phyloP scores from a whole-genome alignment of 2,797 vertebrate genomes.

The Phoxinus dragarum region DNA sequence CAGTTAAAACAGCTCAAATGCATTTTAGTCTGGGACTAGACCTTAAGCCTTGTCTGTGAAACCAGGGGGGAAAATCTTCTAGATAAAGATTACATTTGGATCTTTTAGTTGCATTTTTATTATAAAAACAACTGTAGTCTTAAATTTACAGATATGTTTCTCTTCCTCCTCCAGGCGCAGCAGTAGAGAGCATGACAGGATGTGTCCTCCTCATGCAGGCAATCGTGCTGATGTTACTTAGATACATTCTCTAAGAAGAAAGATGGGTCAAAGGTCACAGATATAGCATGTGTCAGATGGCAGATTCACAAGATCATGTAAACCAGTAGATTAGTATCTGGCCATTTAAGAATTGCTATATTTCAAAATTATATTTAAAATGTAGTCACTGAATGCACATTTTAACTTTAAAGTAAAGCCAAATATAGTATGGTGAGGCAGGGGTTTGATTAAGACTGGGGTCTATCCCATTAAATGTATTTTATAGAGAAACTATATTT shows the following conservation, averaged over 20 bases:
- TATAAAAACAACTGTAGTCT: neutral
- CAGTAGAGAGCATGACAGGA: slow-evolving; percentile 63
- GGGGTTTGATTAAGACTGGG: neutral
- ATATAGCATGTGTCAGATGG: slow-evolving; percentile 28
- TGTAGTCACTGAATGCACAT: neutral
- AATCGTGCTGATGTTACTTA: slow-evolving; percentile 66
- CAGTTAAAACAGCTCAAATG: too few relatives aligned
- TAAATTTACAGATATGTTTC: neutral
- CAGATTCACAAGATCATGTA: neutral
- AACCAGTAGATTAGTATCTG: neutral
- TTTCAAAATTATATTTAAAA: slow-evolving; percentile 14
- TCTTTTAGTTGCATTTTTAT: neutral
- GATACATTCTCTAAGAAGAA: slow-evolving; percentile 68
- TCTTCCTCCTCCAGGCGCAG: slow-evolving; percentile 66
- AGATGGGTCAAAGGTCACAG: slow-evolving; percentile 25
- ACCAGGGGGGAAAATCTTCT: too few relatives aligned
- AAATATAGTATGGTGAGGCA: neutral
- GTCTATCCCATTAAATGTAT: neutral
- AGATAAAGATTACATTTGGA: neutral
- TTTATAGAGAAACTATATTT: slow-evolving; percentile 30
- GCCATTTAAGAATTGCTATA: slow-evolving; percentile 1
- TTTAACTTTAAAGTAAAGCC: neutral
- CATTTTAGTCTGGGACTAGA: too few relatives aligned
- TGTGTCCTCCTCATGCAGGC: slow-evolving; percentile 66
- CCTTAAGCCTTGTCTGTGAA: too few relatives aligned